These are phyloP conservation scores for Yponomeuta malinellus DNA, from an alignment of 2,888 invertebrate species.

Conservation along the genomic window DNA sequence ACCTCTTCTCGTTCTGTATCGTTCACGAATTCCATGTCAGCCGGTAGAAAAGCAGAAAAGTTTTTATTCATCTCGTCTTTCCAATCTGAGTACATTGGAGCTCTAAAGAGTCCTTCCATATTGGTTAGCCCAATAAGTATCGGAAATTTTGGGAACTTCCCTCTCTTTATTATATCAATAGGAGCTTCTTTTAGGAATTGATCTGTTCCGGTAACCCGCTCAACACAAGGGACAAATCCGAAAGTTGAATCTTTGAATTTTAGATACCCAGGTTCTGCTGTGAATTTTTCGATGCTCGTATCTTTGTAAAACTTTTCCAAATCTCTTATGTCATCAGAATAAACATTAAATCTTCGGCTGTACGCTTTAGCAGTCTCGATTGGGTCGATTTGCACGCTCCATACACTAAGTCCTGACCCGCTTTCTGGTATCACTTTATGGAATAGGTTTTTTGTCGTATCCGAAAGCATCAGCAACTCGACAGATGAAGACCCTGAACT, in stretches of 20 bases:
- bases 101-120: constrained; percentile 10
- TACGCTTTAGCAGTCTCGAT: constrained; percentile 38
- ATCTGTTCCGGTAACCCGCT: not conserved
- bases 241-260: not conserved
- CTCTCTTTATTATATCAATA: constrained; percentile 7
- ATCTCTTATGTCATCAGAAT: constrained; percentile 2
- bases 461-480: constrained; percentile 43
- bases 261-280: not conserved
- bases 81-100: constrained; percentile 6
- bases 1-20: not conserved
- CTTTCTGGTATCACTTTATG: constrained; percentile 45
- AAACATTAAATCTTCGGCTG: constrained; percentile 31
- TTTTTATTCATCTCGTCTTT: constrained; percentile 14
- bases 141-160: not conserved
- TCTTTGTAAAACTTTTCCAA: constrained; percentile 15
- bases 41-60: constrained; percentile 13
- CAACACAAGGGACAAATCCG: constrained; percentile 13
- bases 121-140: constrained; percentile 2
- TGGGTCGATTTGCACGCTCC: constrained; percentile 39
- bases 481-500: constrained; percentile 46
- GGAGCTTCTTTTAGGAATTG: constrained; percentile 10
- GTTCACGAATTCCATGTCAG: not conserved
- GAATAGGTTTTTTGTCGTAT: constrained; percentile 38
- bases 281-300: not conserved
- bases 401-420: constrained; percentile 33